These are phyloP conservation scores for Lacerta agilis DNA, from an alignment of 2,797 vertebrate genomes.

Conservation along the genomic window DNA sequence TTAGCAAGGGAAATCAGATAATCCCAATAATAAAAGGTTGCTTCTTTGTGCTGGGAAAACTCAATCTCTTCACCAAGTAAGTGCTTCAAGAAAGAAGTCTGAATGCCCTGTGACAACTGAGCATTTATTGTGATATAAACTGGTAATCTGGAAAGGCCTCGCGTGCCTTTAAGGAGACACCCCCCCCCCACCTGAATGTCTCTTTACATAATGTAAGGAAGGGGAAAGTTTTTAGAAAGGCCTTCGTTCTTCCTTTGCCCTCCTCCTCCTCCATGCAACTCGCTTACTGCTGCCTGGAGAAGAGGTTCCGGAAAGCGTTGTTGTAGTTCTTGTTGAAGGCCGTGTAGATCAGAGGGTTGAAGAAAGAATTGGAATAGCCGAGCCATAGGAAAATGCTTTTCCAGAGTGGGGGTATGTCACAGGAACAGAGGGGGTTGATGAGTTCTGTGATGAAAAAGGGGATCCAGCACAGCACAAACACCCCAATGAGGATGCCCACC, in stretches of 20 bases:
- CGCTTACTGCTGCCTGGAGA: conserved; percentile 87
- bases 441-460: conserved; percentile 98
- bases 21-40: neutral
- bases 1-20: neutral
- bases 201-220: neutral
- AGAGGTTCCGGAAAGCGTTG: conserved; percentile 93
- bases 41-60: neutral
- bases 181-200: neutral
- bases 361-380: conserved; percentile 98
- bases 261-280: neutral
- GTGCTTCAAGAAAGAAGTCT: neutral
- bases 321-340: conserved; percentile 99
- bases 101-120: neutral
- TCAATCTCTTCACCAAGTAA: neutral
- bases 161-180: neutral
- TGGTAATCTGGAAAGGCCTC: neutral
- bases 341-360: conserved; percentile 97
- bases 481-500: conserved; percentile 96
- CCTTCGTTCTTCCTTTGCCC: too few species aligned
- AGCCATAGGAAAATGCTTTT: conserved; percentile 98
- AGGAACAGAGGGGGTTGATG: conserved; percentile 90
- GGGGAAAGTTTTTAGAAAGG: neutral
- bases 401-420: conserved; percentile 91
- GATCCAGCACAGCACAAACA: conserved; percentile 97
- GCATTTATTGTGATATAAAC: neutral